A percentile compares a stretch with the other conserved stretches of the same genome.
Evolutionary conservation across 2,888 invertebrate genomes (phyloP).

Genomic region (Hoplodrina ambigua): DNA sequence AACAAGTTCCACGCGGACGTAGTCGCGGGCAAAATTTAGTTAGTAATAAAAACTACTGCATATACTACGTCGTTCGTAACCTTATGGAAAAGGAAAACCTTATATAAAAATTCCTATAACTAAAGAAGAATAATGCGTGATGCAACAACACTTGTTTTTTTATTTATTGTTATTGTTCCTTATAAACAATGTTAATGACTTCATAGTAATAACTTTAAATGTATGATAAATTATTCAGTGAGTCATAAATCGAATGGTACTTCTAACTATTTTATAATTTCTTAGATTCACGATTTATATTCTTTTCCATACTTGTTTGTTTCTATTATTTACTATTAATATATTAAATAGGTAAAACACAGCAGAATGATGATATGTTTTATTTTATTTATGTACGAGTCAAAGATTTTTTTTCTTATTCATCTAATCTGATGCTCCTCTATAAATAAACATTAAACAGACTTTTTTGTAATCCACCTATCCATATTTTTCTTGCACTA

Average conservation of each 20-base stretch:
- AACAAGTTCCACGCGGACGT: no score
- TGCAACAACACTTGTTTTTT: conserved; percentile 25
- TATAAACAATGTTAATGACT: conserved; percentile 40
- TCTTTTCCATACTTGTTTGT: conserved; percentile 28
- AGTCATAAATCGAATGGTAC: conserved; percentile 39
- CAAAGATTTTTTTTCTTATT: no score
- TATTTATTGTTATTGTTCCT: conserved; percentile 16
- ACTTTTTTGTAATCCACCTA: no score
- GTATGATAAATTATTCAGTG: conserved; percentile 53
- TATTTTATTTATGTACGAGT: no score
- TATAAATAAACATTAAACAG: no score
- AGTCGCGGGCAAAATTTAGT: no score
- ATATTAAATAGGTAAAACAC: not conserved
- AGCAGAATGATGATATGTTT: no score
- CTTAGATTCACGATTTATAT: conserved; percentile 26
- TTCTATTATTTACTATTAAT: not conserved
- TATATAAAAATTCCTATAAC: conserved; percentile 18
- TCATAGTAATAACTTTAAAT: conserved; percentile 34
- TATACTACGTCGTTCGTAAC: not conserved
- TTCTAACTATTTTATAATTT: conserved; percentile 28
- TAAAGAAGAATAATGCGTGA: conserved; percentile 28
- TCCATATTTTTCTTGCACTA: no score
- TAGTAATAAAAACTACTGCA: no score
- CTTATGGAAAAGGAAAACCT: conserved; percentile 7
- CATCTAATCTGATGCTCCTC: no score